Evolutionary conservation across 2,113 vertebrate species (phyloP).

Genomic region (Burhinus bistriatus): DNA sequence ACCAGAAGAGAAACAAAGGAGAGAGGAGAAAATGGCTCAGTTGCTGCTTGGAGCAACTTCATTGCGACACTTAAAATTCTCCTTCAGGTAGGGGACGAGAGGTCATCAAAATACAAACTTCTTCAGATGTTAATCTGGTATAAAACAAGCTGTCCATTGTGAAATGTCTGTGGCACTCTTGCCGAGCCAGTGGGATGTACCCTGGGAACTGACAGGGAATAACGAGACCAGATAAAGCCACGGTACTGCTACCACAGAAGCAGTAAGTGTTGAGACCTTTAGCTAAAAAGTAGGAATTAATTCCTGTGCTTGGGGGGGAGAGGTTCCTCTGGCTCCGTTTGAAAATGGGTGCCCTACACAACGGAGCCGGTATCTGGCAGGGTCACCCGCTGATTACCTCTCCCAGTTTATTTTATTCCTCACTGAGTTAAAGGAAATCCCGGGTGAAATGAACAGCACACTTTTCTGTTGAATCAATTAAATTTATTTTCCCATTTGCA

Average conservation of each 20-base stretch:
- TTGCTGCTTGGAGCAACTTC: background rate
- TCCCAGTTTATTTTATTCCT: background rate
- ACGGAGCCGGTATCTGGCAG: background rate
- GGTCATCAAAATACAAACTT: background rate
- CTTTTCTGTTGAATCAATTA: background rate
- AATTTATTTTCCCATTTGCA: conserved; percentile 3
- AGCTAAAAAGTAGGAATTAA: background rate
- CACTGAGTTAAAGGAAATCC: background rate
- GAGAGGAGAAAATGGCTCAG: background rate
- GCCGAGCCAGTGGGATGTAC: background rate
- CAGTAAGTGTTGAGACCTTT: background rate
- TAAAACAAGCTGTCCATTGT: background rate
- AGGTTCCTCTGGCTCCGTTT: background rate
- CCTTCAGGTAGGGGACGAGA: background rate
- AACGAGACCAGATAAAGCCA: background rate
- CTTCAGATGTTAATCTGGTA: background rate
- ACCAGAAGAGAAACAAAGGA: background rate
- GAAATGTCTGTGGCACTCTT: background rate
- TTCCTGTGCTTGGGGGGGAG: fast-evolving
- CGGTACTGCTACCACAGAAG: background rate
- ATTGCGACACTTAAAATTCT: background rate
- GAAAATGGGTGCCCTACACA: background rate
- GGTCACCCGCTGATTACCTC: background rate
- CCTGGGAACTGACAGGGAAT: background rate
- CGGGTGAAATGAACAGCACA: background rate